These are phyloP conservation scores for Drosophila helvetica DNA, from an alignment of 2,888 invertebrate species.

Conservation along the genomic window DNA sequence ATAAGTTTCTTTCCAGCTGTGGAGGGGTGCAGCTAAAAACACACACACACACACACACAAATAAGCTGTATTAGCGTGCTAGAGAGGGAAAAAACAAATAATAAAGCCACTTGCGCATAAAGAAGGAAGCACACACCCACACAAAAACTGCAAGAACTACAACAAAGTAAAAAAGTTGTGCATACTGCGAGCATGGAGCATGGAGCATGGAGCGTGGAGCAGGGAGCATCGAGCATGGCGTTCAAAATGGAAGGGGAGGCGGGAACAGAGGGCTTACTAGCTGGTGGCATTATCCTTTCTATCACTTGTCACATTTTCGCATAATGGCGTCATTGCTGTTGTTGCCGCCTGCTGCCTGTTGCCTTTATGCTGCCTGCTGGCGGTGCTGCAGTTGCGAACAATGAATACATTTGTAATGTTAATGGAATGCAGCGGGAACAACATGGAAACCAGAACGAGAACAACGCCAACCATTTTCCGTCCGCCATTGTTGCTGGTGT, in stretches of 20 bases:
- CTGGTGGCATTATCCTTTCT: constrained; percentile 72
- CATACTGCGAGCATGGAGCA: constrained; percentile 20
- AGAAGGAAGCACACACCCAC: constrained; percentile 13
- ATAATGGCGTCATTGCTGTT: constrained; percentile 42
- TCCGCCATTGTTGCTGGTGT: constrained; percentile 50
- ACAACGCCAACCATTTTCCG: constrained; percentile 48
- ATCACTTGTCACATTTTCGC: constrained; percentile 78
- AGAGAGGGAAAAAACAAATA: constrained; percentile 67
- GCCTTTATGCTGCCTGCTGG: constrained; percentile 23
- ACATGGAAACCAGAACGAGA: constrained; percentile 34
- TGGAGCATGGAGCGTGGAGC: too few relatives aligned
- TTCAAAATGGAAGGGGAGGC: constrained; percentile 1
- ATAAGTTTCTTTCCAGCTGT: constrained; percentile 1
- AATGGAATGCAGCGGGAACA: constrained; percentile 42
- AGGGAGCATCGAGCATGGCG: not conserved
- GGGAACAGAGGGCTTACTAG: not conserved
- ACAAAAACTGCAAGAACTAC: constrained; percentile 21
- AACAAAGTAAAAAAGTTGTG: constrained; percentile 29
- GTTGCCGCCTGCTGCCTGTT: constrained; percentile 45
- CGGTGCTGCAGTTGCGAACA: constrained; percentile 48
- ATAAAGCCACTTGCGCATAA: constrained; percentile 69
- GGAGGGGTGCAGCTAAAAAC: too few relatives aligned
- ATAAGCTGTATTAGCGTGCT: constrained; percentile 52
- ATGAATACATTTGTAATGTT: constrained; percentile 68
- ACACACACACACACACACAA: constrained; percentile 6